Conservation (phyloP, 2,888 invertebrate genomes). For the Lepidocyrtoides sp. region DNA sequence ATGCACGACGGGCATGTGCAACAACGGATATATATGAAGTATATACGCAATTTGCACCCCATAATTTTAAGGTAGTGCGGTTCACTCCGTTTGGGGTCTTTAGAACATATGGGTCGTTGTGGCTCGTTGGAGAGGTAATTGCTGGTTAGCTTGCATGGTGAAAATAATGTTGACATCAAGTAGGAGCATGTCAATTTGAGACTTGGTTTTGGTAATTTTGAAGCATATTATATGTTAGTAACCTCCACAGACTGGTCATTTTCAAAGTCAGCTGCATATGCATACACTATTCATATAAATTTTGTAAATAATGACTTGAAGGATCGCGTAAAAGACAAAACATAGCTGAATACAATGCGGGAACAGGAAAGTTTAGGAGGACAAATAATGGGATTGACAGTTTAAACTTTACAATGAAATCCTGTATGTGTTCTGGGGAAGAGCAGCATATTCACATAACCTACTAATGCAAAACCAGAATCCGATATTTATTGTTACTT, state of each 20-base stretch:
- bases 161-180: slow-evolving; percentile 74
- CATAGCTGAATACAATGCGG: too few relatives aligned
- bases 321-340: too few relatives aligned
- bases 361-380: too few relatives aligned
- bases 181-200: slow-evolving; percentile 48
- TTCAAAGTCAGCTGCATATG: background rate
- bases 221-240: background rate
- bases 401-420: too few relatives aligned
- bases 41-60: slow-evolving; percentile 56
- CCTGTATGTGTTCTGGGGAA: too few relatives aligned
- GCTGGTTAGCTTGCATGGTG: slow-evolving; percentile 59
- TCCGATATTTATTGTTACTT: too few relatives aligned
- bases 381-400: too few relatives aligned
- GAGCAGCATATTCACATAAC: too few relatives aligned
- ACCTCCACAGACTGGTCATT: slow-evolving; percentile 8
- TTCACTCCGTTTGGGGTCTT: slow-evolving; percentile 34
- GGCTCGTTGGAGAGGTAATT: slow-evolving; percentile 74
- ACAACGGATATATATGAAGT: background rate
- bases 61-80: slow-evolving; percentile 58
- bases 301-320: too few relatives aligned
- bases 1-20: background rate
- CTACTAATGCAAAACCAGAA: too few relatives aligned
- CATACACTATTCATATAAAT: too few relatives aligned
- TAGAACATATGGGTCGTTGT: slow-evolving; percentile 75
- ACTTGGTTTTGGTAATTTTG: background rate